phyloP scores from a whole-genome alignment of 2,797 vertebrate genomes.

The Enteromius afrohamiltoni region DNA sequence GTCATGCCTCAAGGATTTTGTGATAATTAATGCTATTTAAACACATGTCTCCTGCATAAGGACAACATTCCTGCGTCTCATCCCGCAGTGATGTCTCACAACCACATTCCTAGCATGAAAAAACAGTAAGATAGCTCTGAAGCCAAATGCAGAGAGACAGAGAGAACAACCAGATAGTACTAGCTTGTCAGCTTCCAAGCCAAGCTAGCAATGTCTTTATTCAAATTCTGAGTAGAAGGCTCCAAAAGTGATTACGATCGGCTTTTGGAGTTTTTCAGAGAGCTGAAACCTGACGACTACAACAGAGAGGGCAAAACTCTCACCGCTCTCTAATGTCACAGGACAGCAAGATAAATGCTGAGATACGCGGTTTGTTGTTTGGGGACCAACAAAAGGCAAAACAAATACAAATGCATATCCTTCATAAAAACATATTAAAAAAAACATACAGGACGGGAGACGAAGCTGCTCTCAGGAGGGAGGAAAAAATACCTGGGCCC shows the following conservation, averaged over 20 bases:
- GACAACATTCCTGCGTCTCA: conserved; percentile 22
- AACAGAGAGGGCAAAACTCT: conserved; percentile 20
- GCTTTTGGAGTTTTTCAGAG: conserved; percentile 24
- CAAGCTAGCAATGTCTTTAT: conserved; percentile 24
- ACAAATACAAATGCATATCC: conserved; percentile 45
- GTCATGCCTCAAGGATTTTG: conserved; percentile 38
- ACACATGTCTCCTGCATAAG: conserved; percentile 25
- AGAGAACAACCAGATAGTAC: conserved; percentile 16
- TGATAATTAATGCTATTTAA: conserved; percentile 34
- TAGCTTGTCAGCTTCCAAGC: conserved; percentile 23
- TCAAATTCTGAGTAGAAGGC: not conserved
- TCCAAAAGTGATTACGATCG: conserved; percentile 40
- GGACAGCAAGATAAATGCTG: conserved; percentile 34
- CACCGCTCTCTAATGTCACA: conserved; percentile 34
- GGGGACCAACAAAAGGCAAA: conserved; percentile 28
- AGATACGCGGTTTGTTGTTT: conserved; percentile 18
- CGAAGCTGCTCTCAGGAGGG: not conserved
- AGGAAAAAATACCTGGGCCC: not conserved
- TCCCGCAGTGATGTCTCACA: conserved; percentile 24
- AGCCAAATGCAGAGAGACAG: not conserved
- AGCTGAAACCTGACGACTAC: conserved; percentile 27
- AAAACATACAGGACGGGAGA: not conserved
- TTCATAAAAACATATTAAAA: not conserved
- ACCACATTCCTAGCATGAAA: conserved; percentile 4
- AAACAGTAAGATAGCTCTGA: conserved; percentile 27